Evolutionary conservation across 1,140 invertebrate species (phyloP), one percentile per base, ranked within the genome.

Genomic region (Drosophila albomicans): DNA sequence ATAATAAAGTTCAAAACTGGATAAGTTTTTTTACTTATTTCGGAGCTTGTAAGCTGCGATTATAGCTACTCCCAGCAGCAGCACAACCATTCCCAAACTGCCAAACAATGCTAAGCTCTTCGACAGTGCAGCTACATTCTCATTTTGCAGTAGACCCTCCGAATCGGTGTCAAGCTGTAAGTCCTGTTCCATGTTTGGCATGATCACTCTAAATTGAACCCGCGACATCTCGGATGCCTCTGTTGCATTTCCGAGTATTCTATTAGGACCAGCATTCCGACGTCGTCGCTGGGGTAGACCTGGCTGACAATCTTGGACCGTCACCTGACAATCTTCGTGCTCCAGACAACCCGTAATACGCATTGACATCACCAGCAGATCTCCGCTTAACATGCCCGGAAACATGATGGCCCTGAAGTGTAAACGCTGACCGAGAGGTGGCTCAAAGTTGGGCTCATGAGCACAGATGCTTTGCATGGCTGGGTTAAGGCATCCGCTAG

Each of bases 401-500:
- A 96, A 96, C 93, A 96, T 94, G 62, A 96, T 95, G 0, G 95
- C 95, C 51, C 95, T 93, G 75, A 95, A 95, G 54, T 54, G 61
- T 5, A 93, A 70, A 5, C 87, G 52, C 54, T 92, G 87, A 0
- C 92, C 91, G n/a, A 92, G 35, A 1, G 92, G 91, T n/a, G 84
- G 81, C 28, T 92, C 92, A 5, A 65, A 49, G n/a, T 93, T 86
- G 66, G 95, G 94, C 80, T 94, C 80, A 79, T 93, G 71, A 1
- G 94, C 93, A 64, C 94, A 94, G 15, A 95, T 92, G 10, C 91
- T 93, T 35, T 92, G 93, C 82, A 95, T 94, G 35, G 93, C 82
- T 0, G 94, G 93, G 91, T 95, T 95, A 0, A 95, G 80, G 65
- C 95, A 96, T 2, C 95, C 95, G 15, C 94, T 92, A 1, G 93